Base-by-base conservation (phyloP, 2,797 vertebrate species). In the Anguilla pacifica region DNA sequence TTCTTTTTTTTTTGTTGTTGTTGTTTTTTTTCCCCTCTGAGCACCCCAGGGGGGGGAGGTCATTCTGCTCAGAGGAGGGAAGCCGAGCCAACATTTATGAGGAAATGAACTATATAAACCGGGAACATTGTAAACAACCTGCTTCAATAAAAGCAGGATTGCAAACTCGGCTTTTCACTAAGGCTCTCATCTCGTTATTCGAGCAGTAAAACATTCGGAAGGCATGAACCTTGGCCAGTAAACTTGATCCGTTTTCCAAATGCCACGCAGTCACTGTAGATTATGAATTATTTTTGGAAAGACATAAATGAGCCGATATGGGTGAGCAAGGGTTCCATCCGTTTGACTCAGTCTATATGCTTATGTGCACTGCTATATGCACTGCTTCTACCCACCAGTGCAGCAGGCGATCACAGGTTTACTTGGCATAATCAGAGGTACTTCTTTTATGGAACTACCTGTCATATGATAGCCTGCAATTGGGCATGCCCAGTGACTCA, bases 41-140 rank as follows among this genome's bases (percentile, higher is more conserved):
- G 64, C 88, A 35, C n/a, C 28, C 77, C 85, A 51, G 51, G 35
- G 39, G 81, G 79, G 87, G 85, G 79, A 22, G 85, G 53, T 82
- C 84, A 72, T 88, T 84, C 84, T n/a, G 59, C 83, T 83, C 88
- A 84, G 17, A 57, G 81, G 64, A 83, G 53, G 87, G 86, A 87
- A 55, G 85, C 57, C 77, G 85, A 88, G 84, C 86, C 79, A 90
- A 85, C 87, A 31, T 90, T 88, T 88, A 87, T 83, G 49, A 88
- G 67, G 85, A 89, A 72, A 84, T 85, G 0, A 7, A 86, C 70
- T 57, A 81, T 39, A 84, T 84, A 81, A 87, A 90, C 43, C 72
- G 49, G 31, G 77, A 43, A 11, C 49, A 19, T 87, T 83, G 59
- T 84, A 89, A 87, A 90, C 77, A 90, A 70, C 85, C 39, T 25